These are phyloP conservation scores for Alectura lathami DNA, from an alignment of 2,113 vertebrate genomes.

Conservation along the genomic window DNA sequence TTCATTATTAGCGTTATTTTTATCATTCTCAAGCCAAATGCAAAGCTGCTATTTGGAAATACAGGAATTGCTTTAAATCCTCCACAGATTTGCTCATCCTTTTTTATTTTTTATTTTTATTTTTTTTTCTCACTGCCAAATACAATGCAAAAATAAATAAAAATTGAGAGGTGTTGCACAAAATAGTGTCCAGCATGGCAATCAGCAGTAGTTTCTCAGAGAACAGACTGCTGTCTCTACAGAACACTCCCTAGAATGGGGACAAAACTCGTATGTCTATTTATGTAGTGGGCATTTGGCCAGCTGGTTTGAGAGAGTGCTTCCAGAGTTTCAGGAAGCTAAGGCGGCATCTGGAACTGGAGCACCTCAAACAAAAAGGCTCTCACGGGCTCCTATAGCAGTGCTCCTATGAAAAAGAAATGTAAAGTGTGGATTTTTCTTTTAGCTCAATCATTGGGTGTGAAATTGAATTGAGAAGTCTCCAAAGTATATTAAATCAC, in stretches of 20 bases:
- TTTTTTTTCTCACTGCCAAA: background rate
- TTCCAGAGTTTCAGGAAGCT: background rate
- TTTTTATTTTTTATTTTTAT: too few relatives aligned
- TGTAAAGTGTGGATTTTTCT: constrained; percentile 40
- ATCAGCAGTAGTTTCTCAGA: background rate
- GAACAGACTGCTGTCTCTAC: background rate
- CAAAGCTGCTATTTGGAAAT: background rate
- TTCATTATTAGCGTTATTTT: background rate
- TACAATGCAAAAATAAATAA: background rate
- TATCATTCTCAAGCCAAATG: background rate
- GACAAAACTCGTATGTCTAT: background rate
- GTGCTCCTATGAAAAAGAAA: background rate
- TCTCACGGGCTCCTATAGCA: background rate
- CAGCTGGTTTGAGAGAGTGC: background rate
- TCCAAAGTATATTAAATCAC: constrained; percentile 59
- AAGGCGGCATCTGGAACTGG: background rate
- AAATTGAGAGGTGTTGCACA: background rate
- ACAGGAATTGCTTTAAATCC: background rate
- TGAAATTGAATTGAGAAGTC: constrained; percentile 67
- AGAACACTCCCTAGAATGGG: background rate
- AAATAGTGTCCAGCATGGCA: background rate
- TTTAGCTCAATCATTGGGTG: constrained; percentile 48
- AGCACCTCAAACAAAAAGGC: background rate
- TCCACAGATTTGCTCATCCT: background rate
- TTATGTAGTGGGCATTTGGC: background rate